These are phyloP conservation scores for Drosophila ambigua DNA, from an alignment of 1,140 invertebrate species.

Conservation along the genomic window DNA sequence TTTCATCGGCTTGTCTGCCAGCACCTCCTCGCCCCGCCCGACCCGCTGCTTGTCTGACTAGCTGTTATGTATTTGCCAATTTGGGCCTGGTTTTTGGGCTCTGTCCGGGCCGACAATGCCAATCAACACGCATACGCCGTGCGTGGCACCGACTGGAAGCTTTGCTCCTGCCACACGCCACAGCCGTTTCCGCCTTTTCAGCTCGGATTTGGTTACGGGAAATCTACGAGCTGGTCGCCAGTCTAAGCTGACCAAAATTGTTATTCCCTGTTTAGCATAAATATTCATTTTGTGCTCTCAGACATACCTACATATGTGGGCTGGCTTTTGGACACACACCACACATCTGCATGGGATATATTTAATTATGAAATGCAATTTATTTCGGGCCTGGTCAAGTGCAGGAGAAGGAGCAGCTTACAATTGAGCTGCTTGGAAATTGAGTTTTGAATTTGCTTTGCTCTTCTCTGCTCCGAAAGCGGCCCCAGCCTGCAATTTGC, in stretches of 20 bases:
- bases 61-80: slow-evolving; percentile 48
- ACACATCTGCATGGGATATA: slow-evolving; percentile 19
- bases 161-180: slow-evolving; percentile 17
- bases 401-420: neutral
- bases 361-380: slow-evolving; percentile 51
- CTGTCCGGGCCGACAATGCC: slow-evolving; percentile 38
- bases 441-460: slow-evolving; percentile 27
- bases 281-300: slow-evolving; percentile 15
- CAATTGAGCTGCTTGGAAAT: slow-evolving; percentile 27
- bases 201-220: slow-evolving; percentile 22
- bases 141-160: slow-evolving; percentile 28
- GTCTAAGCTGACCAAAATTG: slow-evolving; percentile 30
- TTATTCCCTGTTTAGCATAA: slow-evolving; percentile 49
- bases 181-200: slow-evolving; percentile 2
- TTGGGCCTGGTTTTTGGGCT: slow-evolving; percentile 24
- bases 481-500: too few relatives aligned
- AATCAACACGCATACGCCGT: slow-evolving; percentile 73
- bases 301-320: too few relatives aligned
- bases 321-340: neutral
- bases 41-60: slow-evolving; percentile 24
- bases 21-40: neutral
- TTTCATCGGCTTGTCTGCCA: slow-evolving; percentile 7
- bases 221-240: slow-evolving; percentile 44
- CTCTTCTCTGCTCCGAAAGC: slow-evolving; percentile 1
- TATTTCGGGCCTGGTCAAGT: slow-evolving; percentile 24